phyloP scores from a whole-genome alignment of 1,140 invertebrate species.

The Drosophila kanapiae region DNA sequence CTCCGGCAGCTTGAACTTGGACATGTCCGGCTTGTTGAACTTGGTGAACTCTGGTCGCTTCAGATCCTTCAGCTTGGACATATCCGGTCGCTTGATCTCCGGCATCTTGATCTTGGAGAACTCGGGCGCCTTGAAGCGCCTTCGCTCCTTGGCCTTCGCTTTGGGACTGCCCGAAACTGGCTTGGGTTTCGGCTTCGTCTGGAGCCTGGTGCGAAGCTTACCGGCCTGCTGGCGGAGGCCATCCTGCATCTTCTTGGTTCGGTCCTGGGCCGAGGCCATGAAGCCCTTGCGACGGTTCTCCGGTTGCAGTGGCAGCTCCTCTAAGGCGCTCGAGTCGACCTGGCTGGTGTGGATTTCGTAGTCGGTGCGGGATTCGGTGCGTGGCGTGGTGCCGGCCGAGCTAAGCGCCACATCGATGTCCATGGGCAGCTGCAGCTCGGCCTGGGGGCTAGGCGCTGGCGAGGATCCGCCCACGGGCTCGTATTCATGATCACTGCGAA shows the following conservation, averaged over 20 bases:
- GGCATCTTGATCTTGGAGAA: conserved; percentile 86
- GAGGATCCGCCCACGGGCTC: conserved; percentile 89
- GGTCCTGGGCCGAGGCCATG: conserved; percentile 86
- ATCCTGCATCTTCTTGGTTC: conserved; percentile 86
- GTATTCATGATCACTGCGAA: conserved; percentile 94
- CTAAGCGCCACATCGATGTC: conserved; percentile 70
- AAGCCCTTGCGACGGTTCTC: conserved; percentile 87
- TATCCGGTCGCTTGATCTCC: conserved; percentile 87
- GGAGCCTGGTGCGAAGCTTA: conserved; percentile 88
- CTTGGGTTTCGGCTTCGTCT: conserved; percentile 79
- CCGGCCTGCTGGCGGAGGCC: conserved; percentile 88
- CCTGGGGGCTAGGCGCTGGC: conserved; percentile 52
- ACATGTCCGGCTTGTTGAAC: conserved; percentile 86
- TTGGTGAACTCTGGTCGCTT: conserved; percentile 84
- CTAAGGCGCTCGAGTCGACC: conserved; percentile 88
- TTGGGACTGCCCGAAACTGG: conserved; percentile 84
- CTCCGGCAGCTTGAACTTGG: conserved; percentile 88
- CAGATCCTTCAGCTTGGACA: conserved; percentile 87
- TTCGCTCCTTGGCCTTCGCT: conserved; percentile 77
- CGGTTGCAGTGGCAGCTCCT: conserved; percentile 88
- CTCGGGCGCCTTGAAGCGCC: conserved; percentile 78
- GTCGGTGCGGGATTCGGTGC: conserved; percentile 88
- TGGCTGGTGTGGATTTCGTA: conserved; percentile 89
- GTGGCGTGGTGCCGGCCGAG: conserved; percentile 85
- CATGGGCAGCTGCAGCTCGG: conserved; percentile 51